phyloP scores from a whole-genome alignment of 2,113 vertebrate species.

The Emydocephalus ijimae region DNA sequence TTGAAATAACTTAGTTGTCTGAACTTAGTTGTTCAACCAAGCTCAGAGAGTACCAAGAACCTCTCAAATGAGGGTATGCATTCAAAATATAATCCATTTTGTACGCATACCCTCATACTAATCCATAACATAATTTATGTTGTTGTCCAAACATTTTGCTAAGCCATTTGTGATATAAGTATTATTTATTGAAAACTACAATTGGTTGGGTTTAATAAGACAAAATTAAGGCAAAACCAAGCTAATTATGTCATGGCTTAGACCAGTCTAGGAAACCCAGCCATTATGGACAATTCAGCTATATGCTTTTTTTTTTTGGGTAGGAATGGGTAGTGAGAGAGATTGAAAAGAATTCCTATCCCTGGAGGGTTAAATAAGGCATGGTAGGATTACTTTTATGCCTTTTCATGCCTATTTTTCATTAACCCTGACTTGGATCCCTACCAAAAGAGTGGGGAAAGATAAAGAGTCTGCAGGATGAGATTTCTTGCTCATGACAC shows the following conservation, averaged over 20 bases:
- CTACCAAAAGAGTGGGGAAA: not conserved
- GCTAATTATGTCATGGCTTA: not conserved
- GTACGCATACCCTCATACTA: not conserved
- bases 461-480: not conserved
- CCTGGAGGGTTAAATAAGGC: accelerated
- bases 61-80: not conserved
- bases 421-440: accelerated
- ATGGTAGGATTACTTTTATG: not conserved
- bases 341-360: not conserved
- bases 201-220: not conserved
- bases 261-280: not conserved
- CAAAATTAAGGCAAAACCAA: not conserved
- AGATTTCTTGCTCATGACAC: not conserved
- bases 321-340: not conserved
- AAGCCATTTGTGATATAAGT: not conserved
- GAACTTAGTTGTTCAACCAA: not conserved
- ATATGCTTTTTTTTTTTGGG: not conserved
- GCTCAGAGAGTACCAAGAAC: no score
- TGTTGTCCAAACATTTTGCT: not conserved
- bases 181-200: not conserved
- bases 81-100: not conserved
- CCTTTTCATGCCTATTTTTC: accelerated
- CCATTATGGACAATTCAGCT: not conserved
- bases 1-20: not conserved
- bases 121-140: not conserved